Evolutionary conservation across 37 sponge, comb jelly and placozoan species (phyloP), one percentile per base, ranked within the genome.

Genomic region (Haliclona indistincta): DNA sequence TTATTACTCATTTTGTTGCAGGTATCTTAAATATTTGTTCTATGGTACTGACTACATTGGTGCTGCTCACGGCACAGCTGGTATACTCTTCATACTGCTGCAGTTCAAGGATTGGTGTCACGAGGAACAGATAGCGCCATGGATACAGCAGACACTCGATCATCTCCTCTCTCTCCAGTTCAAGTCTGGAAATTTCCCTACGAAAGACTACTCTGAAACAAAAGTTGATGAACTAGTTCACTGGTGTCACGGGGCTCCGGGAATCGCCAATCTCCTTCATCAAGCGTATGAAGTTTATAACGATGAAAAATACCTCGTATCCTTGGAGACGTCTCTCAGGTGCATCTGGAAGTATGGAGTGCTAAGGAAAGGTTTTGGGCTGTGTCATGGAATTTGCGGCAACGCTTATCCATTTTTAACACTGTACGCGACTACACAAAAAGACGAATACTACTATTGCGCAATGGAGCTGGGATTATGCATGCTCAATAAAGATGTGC

Each of bases 201-300:
- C 74, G 10, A 32, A 49, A 0, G 70, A 54, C 22, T n/a, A 23
- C 2, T 22, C 64, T 33, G 49, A 45, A 38, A 49, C 56, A 23
- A 47, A 47, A 15, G 51, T 17, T 15, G 87, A 82, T 23, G n/a
- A 70, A 40, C 78, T 87, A 55, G 73, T 87, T 4, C 93, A 92
- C 58, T 92, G 93, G 93, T 92, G 93, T 38, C 93, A 92, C 49
- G 93, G 93, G 5, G 74, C 93, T 26, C 88, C 93, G 8, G 93
- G 93, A 4, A 7, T 87, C 2, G 78, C 78, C 28, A 63, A 72
- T 44, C 80, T 79, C 20, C 69, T 87, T 43, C 66, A 74, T 10
- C 76, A 78, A 17, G 88, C 87, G 7, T 70, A 92, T 54, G 40
- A 55, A 29, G 74, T 75, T 23, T 56, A 70, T 25, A 56, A 41